A percentile compares a stretch with the other conserved stretches of the same genome.
phyloP scores from a whole-genome alignment of 2,113 vertebrate genomes.

The Hippocampus guttulatus region DNA sequence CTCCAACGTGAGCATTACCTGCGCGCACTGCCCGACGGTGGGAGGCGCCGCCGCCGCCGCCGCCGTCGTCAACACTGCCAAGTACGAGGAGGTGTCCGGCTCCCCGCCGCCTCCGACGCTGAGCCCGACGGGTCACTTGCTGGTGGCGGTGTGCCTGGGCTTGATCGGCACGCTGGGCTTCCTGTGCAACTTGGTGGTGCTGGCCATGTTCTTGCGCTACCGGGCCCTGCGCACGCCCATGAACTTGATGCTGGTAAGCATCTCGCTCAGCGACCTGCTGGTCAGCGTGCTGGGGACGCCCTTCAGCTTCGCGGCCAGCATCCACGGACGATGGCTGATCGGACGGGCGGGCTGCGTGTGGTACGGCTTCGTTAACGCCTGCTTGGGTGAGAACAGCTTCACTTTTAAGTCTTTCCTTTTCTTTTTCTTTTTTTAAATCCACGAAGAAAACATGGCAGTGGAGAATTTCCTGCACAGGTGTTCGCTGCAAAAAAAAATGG shows the following conservation, averaged over 20 bases:
- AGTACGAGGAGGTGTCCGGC: constrained; percentile 35
- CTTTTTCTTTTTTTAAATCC: no score
- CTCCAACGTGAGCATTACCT: constrained; percentile 63
- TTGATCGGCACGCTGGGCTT: constrained; percentile 71
- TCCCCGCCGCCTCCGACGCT: constrained; percentile 41
- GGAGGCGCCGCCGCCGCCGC: constrained; percentile 17
- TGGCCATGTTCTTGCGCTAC: constrained; percentile 74
- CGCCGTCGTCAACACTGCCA: constrained; percentile 22
- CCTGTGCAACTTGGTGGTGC: constrained; percentile 68
- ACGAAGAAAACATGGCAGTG: no score
- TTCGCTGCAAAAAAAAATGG: no score
- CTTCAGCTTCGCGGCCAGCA: constrained; percentile 78
- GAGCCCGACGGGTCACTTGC: constrained; percentile 69
- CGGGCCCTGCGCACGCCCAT: constrained; percentile 76
- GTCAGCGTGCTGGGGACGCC: constrained; percentile 73
- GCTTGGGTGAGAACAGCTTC: constrained; percentile 68
- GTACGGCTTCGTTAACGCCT: constrained; percentile 79
- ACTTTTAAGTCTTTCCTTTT: no score
- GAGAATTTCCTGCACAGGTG: no score
- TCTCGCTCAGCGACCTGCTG: constrained; percentile 75
- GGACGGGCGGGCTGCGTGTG: constrained; percentile 75
- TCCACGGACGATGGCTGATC: constrained; percentile 74
- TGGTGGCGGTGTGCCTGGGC: constrained; percentile 74
- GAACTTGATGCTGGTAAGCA: constrained; percentile 78
- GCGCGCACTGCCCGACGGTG: constrained; percentile 48